These are phyloP conservation scores for Mastomys coucha DNA, from an alignment of 2,113 vertebrate genomes.

Conservation along the genomic window DNA sequence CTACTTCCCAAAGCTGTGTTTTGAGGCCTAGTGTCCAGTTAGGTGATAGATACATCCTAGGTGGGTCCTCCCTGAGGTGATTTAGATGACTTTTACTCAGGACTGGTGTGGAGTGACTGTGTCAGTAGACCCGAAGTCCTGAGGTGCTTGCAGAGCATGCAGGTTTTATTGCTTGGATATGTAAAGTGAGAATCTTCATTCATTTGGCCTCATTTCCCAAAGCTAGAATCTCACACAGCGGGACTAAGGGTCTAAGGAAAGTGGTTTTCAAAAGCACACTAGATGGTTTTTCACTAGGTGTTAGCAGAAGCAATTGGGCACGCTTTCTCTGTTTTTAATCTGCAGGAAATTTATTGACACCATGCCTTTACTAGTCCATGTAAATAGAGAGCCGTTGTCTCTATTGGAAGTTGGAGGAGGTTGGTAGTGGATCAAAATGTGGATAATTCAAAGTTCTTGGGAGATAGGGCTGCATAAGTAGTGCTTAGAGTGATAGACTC, in stretches of 20 bases:
- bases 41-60: not conserved
- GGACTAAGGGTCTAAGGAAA: not conserved
- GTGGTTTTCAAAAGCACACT: not conserved
- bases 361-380: not conserved
- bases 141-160: not conserved
- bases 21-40: not conserved
- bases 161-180: not conserved
- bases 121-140: not conserved
- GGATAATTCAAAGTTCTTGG: not conserved
- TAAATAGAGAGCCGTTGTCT: not conserved
- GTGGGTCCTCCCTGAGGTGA: not conserved
- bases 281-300: not conserved
- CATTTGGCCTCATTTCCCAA: not conserved
- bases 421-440: conserved; percentile 6
- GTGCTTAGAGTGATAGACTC: not conserved
- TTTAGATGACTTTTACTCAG: conserved; percentile 21
- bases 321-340: not conserved
- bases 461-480: not conserved
- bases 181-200: not conserved
- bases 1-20: conserved; percentile 27
- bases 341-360: not conserved
- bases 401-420: not conserved
- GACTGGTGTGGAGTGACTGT: not conserved
- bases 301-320: not conserved
- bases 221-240: not conserved